Evolutionary conservation across 2,888 invertebrate species (phyloP).

Genomic region (Patella pellucida): DNA sequence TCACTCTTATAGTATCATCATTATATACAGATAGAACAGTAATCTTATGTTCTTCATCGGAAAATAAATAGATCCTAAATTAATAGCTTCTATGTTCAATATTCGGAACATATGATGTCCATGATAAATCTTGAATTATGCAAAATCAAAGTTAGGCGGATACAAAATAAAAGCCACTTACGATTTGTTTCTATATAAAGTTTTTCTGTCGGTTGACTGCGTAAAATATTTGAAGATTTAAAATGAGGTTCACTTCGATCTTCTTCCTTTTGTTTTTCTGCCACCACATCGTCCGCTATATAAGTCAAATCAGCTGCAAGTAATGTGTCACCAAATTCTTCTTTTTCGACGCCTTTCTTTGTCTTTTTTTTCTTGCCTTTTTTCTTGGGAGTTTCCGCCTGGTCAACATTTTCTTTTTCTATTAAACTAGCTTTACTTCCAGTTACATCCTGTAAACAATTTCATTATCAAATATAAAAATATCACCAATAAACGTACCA

Average conservation of each 20-base stretch:
- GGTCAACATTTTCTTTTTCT: slow-evolving; percentile 43
- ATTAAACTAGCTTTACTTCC: slow-evolving; percentile 63
- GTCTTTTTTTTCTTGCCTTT: slow-evolving; percentile 42
- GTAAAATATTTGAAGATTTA: slow-evolving; percentile 43
- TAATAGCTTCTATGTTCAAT: neutral
- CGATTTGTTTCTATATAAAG: slow-evolving; percentile 62
- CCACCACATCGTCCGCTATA: slow-evolving; percentile 57
- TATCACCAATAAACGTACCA: too few species aligned
- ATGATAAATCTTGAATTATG: too few species aligned
- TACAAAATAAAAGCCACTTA: slow-evolving; percentile 29
- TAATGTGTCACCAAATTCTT: slow-evolving; percentile 50
- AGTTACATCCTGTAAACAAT: slow-evolving; percentile 45
- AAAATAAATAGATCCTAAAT: neutral
- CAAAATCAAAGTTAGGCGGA: neutral
- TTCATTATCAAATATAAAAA: too few species aligned
- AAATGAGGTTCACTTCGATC: slow-evolving; percentile 32
- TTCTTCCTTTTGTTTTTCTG: neutral
- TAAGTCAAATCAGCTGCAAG: slow-evolving; percentile 54
- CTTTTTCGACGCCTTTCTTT: slow-evolving; percentile 38
- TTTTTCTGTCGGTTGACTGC: slow-evolving; percentile 59
- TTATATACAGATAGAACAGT: neutral
- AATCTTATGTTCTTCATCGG: neutral
- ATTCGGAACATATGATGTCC: neutral
- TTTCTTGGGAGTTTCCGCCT: slow-evolving; percentile 46
- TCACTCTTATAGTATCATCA: neutral